phyloP scores from a whole-genome alignment of 2,888 invertebrate genomes.

The Drosophila recens region DNA sequence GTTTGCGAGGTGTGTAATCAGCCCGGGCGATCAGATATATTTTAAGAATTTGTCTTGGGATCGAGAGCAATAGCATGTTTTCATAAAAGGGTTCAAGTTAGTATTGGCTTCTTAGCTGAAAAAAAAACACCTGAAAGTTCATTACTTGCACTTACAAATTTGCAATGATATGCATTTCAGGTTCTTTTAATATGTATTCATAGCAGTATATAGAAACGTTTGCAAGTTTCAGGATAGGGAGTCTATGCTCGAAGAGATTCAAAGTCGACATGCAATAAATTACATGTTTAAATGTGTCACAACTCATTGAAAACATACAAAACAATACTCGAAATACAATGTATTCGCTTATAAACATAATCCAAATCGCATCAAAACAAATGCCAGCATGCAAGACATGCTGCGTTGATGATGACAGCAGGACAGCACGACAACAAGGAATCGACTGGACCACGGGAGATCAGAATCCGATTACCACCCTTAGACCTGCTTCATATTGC shows the following conservation, averaged over 20 bases:
- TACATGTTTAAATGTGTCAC: slow-evolving; percentile 49
- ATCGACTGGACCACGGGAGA: slow-evolving; percentile 37
- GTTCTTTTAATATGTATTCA: slow-evolving; percentile 30
- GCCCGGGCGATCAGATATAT: slow-evolving; percentile 59
- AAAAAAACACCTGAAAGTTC: slow-evolving; percentile 44
- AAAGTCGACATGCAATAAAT: slow-evolving; percentile 59
- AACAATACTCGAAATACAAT: slow-evolving; percentile 27
- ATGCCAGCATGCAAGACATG: slow-evolving; percentile 44
- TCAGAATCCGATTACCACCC: slow-evolving; percentile 39
- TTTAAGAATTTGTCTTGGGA: slow-evolving; percentile 34
- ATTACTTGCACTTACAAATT: slow-evolving; percentile 6
- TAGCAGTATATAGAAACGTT: background rate
- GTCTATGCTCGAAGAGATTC: background rate
- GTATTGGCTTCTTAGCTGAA: slow-evolving; percentile 26
- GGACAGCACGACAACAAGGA: slow-evolving; percentile 48
- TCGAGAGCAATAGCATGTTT: background rate
- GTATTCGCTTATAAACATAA: slow-evolving; percentile 74
- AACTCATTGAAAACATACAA: slow-evolving; percentile 48
- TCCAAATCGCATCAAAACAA: slow-evolving; percentile 79
- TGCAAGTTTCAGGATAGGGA: background rate
- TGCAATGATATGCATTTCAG: slow-evolving; percentile 17
- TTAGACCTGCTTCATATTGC: slow-evolving; percentile 5
- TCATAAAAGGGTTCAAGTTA: slow-evolving; percentile 22
- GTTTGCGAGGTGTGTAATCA: slow-evolving; percentile 70
- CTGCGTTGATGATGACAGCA: slow-evolving; percentile 62